Evolutionary conservation across 1,140 invertebrate genomes (phyloP).

Genomic region (Pantala flavescens): DNA sequence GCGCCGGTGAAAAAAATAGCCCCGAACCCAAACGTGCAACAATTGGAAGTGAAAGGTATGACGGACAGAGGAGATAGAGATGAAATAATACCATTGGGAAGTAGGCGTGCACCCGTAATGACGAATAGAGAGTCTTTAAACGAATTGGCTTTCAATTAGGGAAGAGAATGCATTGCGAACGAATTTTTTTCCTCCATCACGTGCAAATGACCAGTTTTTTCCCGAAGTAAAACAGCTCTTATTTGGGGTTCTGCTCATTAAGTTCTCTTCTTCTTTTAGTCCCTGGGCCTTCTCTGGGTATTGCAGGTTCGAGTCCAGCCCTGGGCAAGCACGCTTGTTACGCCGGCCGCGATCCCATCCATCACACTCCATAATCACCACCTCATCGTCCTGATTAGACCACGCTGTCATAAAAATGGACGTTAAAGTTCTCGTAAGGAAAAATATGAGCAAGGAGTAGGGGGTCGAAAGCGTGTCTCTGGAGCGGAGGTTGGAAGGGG

Average conservation of each 20-base stretch:
- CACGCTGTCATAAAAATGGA: background rate
- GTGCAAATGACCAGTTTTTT: conserved; percentile 1
- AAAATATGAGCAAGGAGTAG: background rate
- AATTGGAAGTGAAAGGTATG: too few relatives aligned
- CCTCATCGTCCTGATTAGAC: conserved; percentile 4
- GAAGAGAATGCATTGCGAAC: background rate
- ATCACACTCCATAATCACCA: background rate
- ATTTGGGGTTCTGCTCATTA: too few relatives aligned
- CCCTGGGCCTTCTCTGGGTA: too few relatives aligned
- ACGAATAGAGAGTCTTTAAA: background rate
- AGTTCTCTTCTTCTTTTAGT: too few relatives aligned
- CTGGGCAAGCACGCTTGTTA: background rate
- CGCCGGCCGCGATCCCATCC: background rate
- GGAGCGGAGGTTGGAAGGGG: too few relatives aligned
- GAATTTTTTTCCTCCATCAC: background rate
- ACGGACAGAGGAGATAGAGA: too few relatives aligned
- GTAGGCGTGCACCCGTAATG: background rate
- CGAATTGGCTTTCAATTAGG: conserved; percentile 5
- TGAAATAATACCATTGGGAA: too few relatives aligned
- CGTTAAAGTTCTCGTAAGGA: background rate
- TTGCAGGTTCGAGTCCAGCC: background rate
- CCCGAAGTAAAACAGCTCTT: background rate
- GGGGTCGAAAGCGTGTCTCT: too few relatives aligned
- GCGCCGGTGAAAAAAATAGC: too few relatives aligned
- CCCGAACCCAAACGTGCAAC: too few relatives aligned